Evolutionary conservation across 2,888 invertebrate species (phyloP).

Genomic region (Bhutanitis thaidina): DNA sequence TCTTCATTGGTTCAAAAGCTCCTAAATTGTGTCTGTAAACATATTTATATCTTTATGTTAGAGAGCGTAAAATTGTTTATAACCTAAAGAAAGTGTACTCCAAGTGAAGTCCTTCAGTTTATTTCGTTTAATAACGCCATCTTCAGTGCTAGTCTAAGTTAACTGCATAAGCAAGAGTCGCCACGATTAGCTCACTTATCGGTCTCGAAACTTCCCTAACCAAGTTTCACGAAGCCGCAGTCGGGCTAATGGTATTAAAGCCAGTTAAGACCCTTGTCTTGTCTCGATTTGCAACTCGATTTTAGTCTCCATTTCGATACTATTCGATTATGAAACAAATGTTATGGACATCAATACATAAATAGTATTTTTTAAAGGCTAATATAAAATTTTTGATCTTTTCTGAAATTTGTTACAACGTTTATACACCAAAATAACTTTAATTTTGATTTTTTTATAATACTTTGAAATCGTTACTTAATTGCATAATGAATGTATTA

Average conservation of each 20-base stretch:
- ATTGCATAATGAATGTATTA: too few relatives aligned
- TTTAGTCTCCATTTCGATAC: conserved; percentile 30
- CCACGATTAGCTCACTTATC: conserved; percentile 53
- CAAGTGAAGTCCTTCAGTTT: background rate
- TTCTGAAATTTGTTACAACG: too few relatives aligned
- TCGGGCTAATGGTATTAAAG: conserved; percentile 51
- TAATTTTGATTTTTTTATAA: too few relatives aligned
- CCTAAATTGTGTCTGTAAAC: background rate
- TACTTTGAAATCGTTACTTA: too few relatives aligned
- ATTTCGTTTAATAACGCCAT: background rate
- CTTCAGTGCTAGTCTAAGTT: conserved; percentile 18
- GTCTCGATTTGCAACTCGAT: conserved; percentile 56
- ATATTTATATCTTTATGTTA: background rate
- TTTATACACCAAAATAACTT: too few relatives aligned
- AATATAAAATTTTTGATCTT: too few relatives aligned
- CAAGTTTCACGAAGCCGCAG: conserved; percentile 45
- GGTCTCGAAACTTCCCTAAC: conserved; percentile 61
- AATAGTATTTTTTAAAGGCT: too few relatives aligned
- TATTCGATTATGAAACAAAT: conserved; percentile 24
- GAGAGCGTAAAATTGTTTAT: background rate
- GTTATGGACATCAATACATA: background rate
- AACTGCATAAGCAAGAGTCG: conserved; percentile 35
- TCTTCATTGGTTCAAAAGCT: too few relatives aligned
- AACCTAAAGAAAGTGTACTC: background rate
- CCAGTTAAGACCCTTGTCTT: conserved; percentile 44